Conservation (phyloP, 2,888 invertebrate species). For the Epistrophella euchroma region DNA sequence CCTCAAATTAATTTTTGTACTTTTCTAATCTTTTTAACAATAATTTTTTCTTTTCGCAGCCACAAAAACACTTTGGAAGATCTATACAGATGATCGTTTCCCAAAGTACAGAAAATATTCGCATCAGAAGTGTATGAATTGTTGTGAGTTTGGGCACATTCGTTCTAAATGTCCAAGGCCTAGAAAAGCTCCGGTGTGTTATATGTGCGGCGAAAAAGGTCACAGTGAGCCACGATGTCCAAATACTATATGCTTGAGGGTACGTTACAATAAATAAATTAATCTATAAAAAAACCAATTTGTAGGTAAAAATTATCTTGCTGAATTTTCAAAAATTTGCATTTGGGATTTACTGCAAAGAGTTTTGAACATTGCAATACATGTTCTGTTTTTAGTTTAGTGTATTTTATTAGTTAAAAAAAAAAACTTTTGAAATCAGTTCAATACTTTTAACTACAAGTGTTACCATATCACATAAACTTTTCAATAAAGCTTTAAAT, state of each 20-base stretch:
- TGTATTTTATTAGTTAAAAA: too few relatives aligned
- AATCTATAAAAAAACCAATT: too few relatives aligned
- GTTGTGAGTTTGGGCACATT: constrained; percentile 87
- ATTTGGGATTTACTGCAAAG: too few relatives aligned
- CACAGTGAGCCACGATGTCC: constrained; percentile 89
- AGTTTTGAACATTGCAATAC: too few relatives aligned
- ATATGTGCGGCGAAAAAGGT: constrained; percentile 88
- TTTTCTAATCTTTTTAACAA: background rate
- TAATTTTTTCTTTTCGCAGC: constrained; percentile 55
- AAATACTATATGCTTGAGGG: constrained; percentile 88
- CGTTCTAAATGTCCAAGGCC: constrained; percentile 86
- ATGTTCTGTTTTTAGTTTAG: too few relatives aligned
- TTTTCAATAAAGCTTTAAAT: too few relatives aligned
- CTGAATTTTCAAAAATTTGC: too few relatives aligned
- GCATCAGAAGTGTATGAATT: constrained; percentile 86
- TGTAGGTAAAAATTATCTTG: too few relatives aligned
- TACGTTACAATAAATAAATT: constrained; percentile 82
- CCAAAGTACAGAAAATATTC: constrained; percentile 77
- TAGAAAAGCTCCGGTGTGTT: constrained; percentile 86
- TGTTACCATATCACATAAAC: too few relatives aligned
- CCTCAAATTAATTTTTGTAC: too few relatives aligned
- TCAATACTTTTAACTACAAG: too few relatives aligned
- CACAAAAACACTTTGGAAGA: constrained; percentile 79
- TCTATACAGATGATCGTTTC: constrained; percentile 80
- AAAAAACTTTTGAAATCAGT: too few relatives aligned